These are phyloP conservation scores for Sebastes elongatus DNA, from an alignment of 2,797 vertebrate species.

Conservation along the genomic window DNA sequence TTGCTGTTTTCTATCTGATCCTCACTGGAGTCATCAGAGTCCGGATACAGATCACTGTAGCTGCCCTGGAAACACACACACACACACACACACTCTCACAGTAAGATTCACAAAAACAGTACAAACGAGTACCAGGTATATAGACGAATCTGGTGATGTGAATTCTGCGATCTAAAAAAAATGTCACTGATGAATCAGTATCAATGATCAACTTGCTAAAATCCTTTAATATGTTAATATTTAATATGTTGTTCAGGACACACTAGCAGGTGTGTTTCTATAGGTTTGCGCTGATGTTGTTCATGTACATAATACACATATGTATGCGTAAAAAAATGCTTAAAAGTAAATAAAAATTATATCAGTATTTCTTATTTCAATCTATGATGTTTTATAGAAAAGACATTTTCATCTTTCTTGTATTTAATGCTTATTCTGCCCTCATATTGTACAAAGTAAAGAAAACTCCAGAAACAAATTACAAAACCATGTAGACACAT, in stretches of 20 bases:
- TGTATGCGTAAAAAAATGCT: not conserved
- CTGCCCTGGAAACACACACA: slow-evolving; percentile 86
- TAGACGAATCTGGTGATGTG: not conserved
- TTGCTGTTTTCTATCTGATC: slow-evolving; percentile 99
- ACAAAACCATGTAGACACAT: not conserved
- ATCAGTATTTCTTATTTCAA: not conserved
- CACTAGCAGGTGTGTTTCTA: not conserved
- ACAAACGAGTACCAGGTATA: not conserved
- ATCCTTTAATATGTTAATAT: not conserved
- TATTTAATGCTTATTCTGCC: not conserved
- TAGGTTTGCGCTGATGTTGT: not conserved
- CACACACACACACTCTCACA: not conserved
- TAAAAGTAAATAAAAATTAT: accelerated
- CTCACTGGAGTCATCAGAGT: slow-evolving; percentile 98
- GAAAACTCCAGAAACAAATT: not conserved
- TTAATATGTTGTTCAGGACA: not conserved
- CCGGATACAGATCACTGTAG: slow-evolving; percentile 97
- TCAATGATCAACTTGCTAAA: not conserved
- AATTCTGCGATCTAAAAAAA: not conserved
- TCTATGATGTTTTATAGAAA: not conserved
- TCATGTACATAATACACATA: not conserved
- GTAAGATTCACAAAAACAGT: not conserved
- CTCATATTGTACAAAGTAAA: not conserved
- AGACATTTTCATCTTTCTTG: not conserved
- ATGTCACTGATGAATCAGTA: not conserved